A percentile compares a stretch with the other conserved stretches of the same genome.
phyloP scores from a whole-genome alignment of 2,888 invertebrate species.

The Antheraea assamensis region DNA sequence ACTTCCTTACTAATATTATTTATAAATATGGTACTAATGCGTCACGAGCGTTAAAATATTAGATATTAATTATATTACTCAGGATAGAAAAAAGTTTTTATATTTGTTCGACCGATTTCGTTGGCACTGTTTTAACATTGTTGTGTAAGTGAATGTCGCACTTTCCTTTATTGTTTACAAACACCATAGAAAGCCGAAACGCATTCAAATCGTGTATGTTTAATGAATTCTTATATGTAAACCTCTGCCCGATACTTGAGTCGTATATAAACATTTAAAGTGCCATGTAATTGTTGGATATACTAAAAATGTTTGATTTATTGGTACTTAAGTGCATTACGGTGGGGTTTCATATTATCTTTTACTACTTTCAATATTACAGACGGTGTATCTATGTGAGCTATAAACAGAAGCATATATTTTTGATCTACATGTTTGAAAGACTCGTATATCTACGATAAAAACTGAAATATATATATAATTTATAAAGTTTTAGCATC shows the following conservation, averaged over 20 bases:
- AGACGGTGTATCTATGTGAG: not conserved
- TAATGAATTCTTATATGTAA: conserved; percentile 35
- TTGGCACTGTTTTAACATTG: conserved; percentile 11
- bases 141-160: conserved; percentile 24
- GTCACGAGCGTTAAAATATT: not conserved
- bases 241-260: conserved; percentile 32
- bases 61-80: not conserved
- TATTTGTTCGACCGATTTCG: not conserved
- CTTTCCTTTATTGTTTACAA: conserved; percentile 52
- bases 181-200: conserved; percentile 51
- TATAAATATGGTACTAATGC: not conserved
- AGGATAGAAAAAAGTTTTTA: not conserved
- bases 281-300: conserved; percentile 29
- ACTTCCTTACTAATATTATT: too few species aligned
- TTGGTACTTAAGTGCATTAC: conserved; percentile 30
- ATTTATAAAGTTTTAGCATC: too few species aligned
- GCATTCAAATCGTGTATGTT: conserved; percentile 24
- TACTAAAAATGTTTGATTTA: conserved; percentile 37
- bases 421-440: not conserved
- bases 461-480: too few species aligned
- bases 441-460: not conserved
- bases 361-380: conserved; percentile 22
- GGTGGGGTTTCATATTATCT: conserved; percentile 38
- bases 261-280: conserved; percentile 43
- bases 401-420: not conserved